phyloP scores from a whole-genome alignment of 2,797 vertebrate genomes.

The Urophycis tenuis region DNA sequence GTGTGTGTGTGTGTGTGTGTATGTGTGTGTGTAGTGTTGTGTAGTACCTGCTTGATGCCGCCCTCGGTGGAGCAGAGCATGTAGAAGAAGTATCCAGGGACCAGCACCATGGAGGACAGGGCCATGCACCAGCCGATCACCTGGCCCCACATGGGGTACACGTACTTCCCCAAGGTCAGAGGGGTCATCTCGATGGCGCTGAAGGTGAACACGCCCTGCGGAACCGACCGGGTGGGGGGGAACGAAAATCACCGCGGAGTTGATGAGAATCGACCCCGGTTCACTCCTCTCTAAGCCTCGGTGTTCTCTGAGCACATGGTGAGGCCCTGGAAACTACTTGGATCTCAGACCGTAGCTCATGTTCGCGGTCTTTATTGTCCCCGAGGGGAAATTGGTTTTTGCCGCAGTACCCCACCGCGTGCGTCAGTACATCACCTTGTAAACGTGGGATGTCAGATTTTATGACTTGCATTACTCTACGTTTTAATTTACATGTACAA shows the following conservation, averaged over 20 bases:
- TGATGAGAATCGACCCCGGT: not conserved
- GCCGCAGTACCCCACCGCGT: too few relatives aligned
- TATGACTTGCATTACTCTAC: not conserved
- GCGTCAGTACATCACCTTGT: too few relatives aligned
- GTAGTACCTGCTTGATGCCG: constrained; percentile 73
- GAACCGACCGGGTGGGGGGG: not conserved
- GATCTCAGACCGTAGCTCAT: not conserved
- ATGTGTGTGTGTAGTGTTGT: too few relatives aligned
- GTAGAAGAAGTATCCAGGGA: constrained; percentile 81
- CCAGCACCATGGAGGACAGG: constrained; percentile 83
- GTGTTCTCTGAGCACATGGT: too few relatives aligned
- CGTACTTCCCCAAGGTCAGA: constrained; percentile 78
- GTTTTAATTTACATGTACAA: not conserved
- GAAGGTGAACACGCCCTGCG: constrained; percentile 85
- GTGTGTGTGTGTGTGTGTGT: too few relatives aligned
- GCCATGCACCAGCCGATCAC: constrained; percentile 85
- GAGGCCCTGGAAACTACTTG: not conserved
- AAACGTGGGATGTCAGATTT: not conserved
- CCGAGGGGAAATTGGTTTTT: too few relatives aligned
- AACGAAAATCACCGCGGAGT: not conserved
- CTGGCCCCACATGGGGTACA: constrained; percentile 84
- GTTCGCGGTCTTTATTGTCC: not conserved
- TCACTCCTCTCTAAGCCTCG: too few relatives aligned
- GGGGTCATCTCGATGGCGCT: constrained; percentile 89
- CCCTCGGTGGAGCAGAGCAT: constrained; percentile 75